phyloP scores from a whole-genome alignment of 2,797 vertebrate genomes.

The Sardinella longiceps region DNA sequence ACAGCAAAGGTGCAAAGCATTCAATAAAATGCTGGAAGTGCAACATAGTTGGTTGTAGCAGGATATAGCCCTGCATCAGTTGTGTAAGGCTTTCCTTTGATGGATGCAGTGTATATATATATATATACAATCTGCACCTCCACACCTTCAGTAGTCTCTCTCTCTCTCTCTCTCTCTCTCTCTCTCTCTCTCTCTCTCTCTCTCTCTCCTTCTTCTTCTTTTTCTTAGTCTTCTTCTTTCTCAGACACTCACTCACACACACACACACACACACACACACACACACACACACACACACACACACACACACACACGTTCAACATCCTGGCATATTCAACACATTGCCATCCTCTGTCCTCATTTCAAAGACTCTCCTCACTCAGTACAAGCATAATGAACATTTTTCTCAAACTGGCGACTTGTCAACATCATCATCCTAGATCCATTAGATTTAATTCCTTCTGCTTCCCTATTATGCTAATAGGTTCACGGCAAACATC shows the following conservation, averaged over 20 bases:
- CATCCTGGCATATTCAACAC: neutral
- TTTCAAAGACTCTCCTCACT: neutral
- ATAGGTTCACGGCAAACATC: neutral
- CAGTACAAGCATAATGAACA: neutral
- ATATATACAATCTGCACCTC: too few relatives aligned
- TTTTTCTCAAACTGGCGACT: neutral
- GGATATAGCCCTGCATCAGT: neutral
- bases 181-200: too few relatives aligned
- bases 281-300: too few relatives aligned
- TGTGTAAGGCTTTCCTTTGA: neutral
- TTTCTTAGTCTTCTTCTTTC: constrained; percentile 5
- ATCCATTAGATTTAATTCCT: neutral
- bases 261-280: constrained; percentile 23
- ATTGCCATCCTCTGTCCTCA: neutral
- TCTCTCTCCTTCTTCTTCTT: constrained; percentile 1
- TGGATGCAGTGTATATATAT: neutral
- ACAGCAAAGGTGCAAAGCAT: neutral
- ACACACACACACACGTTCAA: neutral
- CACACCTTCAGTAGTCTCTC: too few relatives aligned
- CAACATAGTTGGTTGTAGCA: neutral
- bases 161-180: too few relatives aligned
- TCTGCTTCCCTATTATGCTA: neutral
- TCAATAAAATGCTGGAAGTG: neutral
- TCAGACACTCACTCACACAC: too few relatives aligned
- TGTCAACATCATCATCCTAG: neutral